A percentile compares a stretch with the other conserved stretches of the same genome.
These are phyloP conservation scores for Archaeoteleia sp. DNA, from an alignment of 2,888 invertebrate genomes.

Conservation along the genomic window DNA sequence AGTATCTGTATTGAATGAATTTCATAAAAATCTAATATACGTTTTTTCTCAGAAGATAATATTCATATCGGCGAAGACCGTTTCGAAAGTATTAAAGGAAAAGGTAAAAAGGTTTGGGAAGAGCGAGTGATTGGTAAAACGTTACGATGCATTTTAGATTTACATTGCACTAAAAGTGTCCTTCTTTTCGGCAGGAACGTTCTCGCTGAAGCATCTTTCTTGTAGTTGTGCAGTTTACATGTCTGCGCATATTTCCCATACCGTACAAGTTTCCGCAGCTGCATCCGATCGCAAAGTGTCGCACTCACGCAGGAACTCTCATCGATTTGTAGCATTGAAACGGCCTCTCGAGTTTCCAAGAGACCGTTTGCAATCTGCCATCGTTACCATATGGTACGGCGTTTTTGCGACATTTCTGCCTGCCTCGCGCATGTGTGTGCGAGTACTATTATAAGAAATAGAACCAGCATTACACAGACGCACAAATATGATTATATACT, in stretches of 20 bases:
- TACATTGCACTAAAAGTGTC: neutral
- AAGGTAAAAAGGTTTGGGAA: too few relatives aligned
- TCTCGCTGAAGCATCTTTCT: conserved; percentile 2
- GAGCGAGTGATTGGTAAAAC: conserved; percentile 3
- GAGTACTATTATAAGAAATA: neutral
- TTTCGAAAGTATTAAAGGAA: too few relatives aligned
- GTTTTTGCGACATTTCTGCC: conserved; percentile 9
- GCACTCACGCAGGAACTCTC: conserved; percentile 12
- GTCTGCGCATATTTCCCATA: conserved; percentile 6
- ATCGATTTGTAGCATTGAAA: conserved; percentile 11
- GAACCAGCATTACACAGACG: neutral
- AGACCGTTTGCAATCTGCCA: conserved; percentile 3
- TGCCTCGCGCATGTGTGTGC: neutral
- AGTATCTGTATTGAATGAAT: too few relatives aligned
- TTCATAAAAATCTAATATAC: too few relatives aligned
- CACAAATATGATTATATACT: neutral
- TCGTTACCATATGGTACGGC: conserved; percentile 7
- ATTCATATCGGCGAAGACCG: too few relatives aligned
- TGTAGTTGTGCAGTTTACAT: conserved; percentile 3
- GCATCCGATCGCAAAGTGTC: conserved; percentile 23
- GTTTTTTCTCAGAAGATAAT: too few relatives aligned
- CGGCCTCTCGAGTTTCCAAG: conserved; percentile 9
- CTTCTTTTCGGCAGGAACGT: neutral
- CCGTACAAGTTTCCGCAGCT: conserved; percentile 14
- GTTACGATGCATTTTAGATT: conserved; percentile 7